A percentile compares a stretch with the other conserved stretches of the same genome.
Conservation (phyloP, 2,888 invertebrate species). For the Phlogophora meticulosa region DNA sequence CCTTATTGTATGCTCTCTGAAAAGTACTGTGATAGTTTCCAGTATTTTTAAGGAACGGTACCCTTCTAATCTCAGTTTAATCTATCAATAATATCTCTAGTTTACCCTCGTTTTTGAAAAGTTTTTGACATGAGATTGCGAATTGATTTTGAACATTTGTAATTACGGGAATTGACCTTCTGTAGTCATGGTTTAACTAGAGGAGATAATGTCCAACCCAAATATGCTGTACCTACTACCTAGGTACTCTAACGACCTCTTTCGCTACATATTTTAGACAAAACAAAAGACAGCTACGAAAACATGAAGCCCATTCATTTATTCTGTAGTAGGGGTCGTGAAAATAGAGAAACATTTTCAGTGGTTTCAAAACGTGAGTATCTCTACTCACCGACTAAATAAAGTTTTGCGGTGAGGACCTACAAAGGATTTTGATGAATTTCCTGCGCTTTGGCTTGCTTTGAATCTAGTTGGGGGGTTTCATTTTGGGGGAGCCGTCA, state of each 20-base stretch:
- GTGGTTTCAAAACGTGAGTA: conserved; percentile 18
- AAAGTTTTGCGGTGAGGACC: conserved; percentile 29
- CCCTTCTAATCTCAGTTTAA: too few species aligned
- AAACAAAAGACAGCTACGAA: neutral
- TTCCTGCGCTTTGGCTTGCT: conserved; percentile 28
- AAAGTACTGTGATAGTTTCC: neutral
- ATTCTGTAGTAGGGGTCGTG: neutral
- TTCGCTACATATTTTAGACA: too few species aligned
- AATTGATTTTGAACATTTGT: too few species aligned
- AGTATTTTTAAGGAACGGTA: too few species aligned
- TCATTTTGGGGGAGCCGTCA: neutral
- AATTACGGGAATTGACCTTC: too few species aligned
- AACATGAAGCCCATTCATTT: neutral
- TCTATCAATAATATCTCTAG: too few species aligned
- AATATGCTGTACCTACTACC: neutral
- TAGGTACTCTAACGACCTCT: too few species aligned
- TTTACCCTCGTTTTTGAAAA: too few species aligned
- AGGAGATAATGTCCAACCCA: too few species aligned
- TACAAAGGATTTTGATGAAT: conserved; percentile 22
- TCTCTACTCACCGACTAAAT: neutral
- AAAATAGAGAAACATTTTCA: conserved; percentile 15
- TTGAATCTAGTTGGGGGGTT: conserved; percentile 27
- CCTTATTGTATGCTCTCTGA: neutral
- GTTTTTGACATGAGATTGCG: too few species aligned
- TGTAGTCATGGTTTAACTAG: too few species aligned